phyloP scores from a whole-genome alignment of 2,113 vertebrate genomes.

The Pithys albifrons region DNA sequence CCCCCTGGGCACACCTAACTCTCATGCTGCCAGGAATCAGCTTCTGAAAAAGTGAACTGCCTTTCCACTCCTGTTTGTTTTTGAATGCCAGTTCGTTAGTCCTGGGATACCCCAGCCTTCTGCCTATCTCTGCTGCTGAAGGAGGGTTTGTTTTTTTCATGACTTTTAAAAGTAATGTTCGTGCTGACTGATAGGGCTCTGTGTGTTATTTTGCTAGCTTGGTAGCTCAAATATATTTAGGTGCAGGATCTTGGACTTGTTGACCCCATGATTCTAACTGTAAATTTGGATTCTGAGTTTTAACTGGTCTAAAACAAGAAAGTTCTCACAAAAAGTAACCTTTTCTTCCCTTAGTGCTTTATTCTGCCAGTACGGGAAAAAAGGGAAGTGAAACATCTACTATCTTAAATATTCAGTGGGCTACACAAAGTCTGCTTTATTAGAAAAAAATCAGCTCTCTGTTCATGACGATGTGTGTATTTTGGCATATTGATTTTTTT shows the following conservation, averaged over 20 bases:
- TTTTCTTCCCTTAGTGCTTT: not conserved
- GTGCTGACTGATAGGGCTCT: not conserved
- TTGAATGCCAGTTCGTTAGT: not conserved
- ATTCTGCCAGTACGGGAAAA: not conserved
- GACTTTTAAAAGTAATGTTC: not conserved
- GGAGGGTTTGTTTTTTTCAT: not conserved
- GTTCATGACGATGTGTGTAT: not conserved
- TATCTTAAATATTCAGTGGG: not conserved
- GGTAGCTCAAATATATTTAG: not conserved
- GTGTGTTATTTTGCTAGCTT: not conserved
- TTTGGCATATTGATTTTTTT: not conserved
- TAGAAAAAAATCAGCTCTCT: not conserved
- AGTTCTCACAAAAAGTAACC: not conserved
- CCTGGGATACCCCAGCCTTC: not conserved
- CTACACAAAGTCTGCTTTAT: not conserved
- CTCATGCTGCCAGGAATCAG: not conserved
- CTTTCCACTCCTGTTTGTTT: not conserved
- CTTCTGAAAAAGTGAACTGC: not conserved
- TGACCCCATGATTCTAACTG: not conserved
- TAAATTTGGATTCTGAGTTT: not conserved
- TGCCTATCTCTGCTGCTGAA: accelerated
- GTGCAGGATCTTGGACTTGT: not conserved
- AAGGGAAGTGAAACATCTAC: not conserved
- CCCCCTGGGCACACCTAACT: not conserved
- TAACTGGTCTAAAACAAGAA: not conserved